A percentile compares a stretch with the other conserved stretches of the same genome.
phyloP scores from a whole-genome alignment of 2,113 vertebrate species.

The Oxygymnocypris stewartii region DNA sequence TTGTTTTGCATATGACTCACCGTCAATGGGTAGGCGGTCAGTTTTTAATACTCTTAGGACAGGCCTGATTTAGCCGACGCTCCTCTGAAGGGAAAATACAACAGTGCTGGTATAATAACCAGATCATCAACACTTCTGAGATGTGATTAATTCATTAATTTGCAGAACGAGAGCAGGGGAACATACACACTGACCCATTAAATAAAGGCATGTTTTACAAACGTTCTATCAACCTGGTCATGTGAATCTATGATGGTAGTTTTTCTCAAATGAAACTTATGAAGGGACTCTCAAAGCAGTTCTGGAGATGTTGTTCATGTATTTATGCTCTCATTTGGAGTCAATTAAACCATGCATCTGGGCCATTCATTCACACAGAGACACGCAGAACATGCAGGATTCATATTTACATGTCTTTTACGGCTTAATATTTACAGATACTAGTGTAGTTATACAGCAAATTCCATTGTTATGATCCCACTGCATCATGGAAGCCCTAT shows the following conservation, averaged over 20 bases:
- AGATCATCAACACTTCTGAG: background rate
- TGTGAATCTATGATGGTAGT: background rate
- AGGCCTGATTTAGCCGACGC: background rate
- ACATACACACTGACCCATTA: background rate
- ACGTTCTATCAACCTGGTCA: background rate
- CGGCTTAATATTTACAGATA: too few relatives aligned
- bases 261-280: too few relatives aligned
- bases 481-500: too few relatives aligned
- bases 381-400: too few relatives aligned
- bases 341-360: too few relatives aligned
- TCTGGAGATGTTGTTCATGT: too few relatives aligned
- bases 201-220: background rate
- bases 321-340: too few relatives aligned
- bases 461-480: too few relatives aligned
- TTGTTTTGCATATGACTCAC: background rate
- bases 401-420: too few relatives aligned
- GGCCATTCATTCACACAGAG: too few relatives aligned
- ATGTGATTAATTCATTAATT: background rate
- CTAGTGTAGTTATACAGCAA: too few relatives aligned
- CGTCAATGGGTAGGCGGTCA: background rate
- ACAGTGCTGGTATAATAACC: background rate
- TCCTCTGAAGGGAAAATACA: background rate
- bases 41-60: slow-evolving; percentile 1
- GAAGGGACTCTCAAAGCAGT: too few relatives aligned
- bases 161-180: background rate